Base-by-base conservation (phyloP, 1,140 invertebrate species). In the Neodiprion lecontei region DNA sequence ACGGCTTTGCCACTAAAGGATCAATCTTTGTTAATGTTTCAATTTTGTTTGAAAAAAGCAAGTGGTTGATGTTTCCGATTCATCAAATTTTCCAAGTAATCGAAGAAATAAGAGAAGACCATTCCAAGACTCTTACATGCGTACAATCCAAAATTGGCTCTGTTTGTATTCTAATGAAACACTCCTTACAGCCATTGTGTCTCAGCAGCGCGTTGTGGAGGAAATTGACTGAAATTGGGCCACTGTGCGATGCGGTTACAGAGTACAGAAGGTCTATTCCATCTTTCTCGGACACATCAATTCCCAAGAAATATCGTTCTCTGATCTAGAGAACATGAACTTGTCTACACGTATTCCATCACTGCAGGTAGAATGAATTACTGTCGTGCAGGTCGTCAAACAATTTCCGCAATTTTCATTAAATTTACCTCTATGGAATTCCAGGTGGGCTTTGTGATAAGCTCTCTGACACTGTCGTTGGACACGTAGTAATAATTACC, bases 211-310 rank as follows among this genome's bases (percentile, higher is more conserved):
- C 83, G 77, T 89, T 90, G 48, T 88, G 83, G 1, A 91, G 72
- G n/a, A 88, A 76, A 75, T 88, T 87, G 65, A 92, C 75, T 7
- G 90, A 79, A 5, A 91, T 85, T 0, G 89, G 88, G 10, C 88
- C 85, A 9, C 88, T 84, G 76, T 92, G 91, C 72, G 84, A 88
- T 1, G 90, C 86, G n/a, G 78, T 76, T 5, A 82, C 72, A 0
- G 83, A 85, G 66, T 81, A 82, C 77, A 85, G 75, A 9, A 80
- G 75, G 66, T 77, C 66, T 12, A 80, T 66, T 69, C 47, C 11
- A 65, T 74, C 75, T 21, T 76, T 28, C 61, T 74, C 9, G 0
- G 77, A 50, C 17, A 79, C 74, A 67, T 81, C 78, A n/a, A 80
- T 47, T 1, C 76, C 72, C 74, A 81, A 75, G 48, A 80, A 78